Base-by-base conservation (phyloP, 2,888 invertebrate genomes). In the Agonopterix arenella region DNA sequence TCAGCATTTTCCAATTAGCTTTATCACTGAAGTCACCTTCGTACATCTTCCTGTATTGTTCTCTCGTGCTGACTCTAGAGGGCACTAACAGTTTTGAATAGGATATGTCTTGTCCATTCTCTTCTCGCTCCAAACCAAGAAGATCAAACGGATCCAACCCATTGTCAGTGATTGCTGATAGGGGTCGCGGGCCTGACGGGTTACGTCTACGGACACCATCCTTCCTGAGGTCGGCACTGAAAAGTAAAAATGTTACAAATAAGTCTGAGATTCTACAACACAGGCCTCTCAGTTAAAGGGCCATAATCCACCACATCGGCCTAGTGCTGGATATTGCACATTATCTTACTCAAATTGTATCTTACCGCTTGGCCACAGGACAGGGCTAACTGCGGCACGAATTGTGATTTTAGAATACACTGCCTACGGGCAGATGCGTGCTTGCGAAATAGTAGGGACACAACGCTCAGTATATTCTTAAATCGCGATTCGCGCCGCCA, bases 101-200 rank as follows among this genome's bases (percentile, higher is more conserved):
- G 11, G 97, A 97, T 64, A 96, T 93, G 80, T 97, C 97, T 94
- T 96, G 96, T 49, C 96, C 97, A 78, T 96, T 95, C 76, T 94
- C 93, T 55, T 93, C 93, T 72, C 91, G 90, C 70, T 96, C 95
- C 53, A 97, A 91, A 38, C 97, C 96, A 52, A 97, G 84, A 41
- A 96, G 91, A 74, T 96, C 94, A 79, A 97, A 96, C 37, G 97
- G 95, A 90, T 97, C 97, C 55, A 94, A 84, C 36, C 93, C 91
- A 76, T 93, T 95, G 53, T 98, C 98, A 61, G 93, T 95, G 50
- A 94, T 94, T 18, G 95, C 91, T 48, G 96, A 97, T 49, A 97
- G 80, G 8, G 96, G 97, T 56, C 97, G 90, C 41, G 95, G 94
- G 3, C 94, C 94, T 2, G 96, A 95, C 45, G 95, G 92, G 64